Evolutionary conservation across 2,113 vertebrate genomes (phyloP).

Genomic region (Poeciliopsis retropinna): DNA sequence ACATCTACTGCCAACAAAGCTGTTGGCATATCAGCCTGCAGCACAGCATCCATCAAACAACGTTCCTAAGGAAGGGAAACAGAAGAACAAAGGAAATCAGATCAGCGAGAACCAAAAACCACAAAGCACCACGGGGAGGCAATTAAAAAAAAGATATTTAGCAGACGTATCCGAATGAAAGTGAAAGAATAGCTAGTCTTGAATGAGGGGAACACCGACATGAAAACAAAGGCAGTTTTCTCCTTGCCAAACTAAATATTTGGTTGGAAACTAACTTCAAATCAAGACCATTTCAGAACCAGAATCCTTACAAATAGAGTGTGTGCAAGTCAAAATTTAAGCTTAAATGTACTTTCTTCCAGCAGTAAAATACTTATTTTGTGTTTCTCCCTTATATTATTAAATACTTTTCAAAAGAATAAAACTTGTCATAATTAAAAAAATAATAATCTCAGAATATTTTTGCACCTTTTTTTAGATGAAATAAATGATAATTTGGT

Average conservation of each 20-base stretch:
- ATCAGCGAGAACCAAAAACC: rapidly evolving
- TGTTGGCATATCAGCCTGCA: conserved; percentile 84
- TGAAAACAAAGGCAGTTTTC: neutral
- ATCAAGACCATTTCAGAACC: neutral
- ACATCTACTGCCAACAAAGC: conserved; percentile 88
- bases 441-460: too few species aligned
- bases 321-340: neutral
- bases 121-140: neutral
- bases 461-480: too few species aligned
- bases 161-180: conserved; percentile 15
- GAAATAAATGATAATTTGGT: too few species aligned
- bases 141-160: neutral
- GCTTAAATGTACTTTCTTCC: neutral
- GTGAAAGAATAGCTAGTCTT: conserved; percentile 6
- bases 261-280: neutral
- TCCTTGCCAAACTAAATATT: neutral
- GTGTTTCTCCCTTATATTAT: neutral
- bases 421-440: too few species aligned
- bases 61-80: conserved; percentile 78
- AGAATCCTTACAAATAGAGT: neutral
- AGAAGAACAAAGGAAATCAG: neutral
- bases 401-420: too few species aligned
- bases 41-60: conserved; percentile 83
- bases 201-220: conserved; percentile 25
- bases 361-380: neutral